phyloP scores from a whole-genome alignment of 2,113 vertebrate species.

The Uria lomvia region DNA sequence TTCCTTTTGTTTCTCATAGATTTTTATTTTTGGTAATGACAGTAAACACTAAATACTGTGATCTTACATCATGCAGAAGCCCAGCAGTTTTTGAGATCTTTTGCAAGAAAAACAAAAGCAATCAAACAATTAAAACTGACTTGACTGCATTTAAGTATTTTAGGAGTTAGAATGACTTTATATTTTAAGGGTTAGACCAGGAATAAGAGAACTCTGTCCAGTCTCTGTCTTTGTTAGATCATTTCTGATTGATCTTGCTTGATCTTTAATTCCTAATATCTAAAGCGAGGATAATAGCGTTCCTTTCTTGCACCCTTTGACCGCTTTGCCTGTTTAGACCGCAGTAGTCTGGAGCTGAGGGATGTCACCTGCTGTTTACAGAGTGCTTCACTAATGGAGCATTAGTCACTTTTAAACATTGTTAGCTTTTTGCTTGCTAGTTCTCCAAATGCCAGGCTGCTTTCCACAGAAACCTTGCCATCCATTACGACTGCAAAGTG shows the following conservation, averaged over 20 bases:
- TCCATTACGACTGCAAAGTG: neutral
- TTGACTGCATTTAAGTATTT: neutral
- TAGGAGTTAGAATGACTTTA: neutral
- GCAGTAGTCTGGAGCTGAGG: too few relatives aligned
- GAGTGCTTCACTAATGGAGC: neutral
- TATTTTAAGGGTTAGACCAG: neutral
- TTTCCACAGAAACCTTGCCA: neutral
- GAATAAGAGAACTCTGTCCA: neutral
- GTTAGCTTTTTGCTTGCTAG: neutral
- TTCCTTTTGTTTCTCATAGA: neutral
- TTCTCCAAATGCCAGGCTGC: neutral
- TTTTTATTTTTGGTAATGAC: neutral
- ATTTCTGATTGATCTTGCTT: neutral
- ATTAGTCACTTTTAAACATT: neutral
- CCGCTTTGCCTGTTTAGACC: neutral
- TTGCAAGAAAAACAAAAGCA: neutral
- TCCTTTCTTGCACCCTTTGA: neutral
- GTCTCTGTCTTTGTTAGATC: neutral
- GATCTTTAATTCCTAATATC: neutral
- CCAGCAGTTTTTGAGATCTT: neutral
- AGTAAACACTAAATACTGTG: neutral
- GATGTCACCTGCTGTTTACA: neutral
- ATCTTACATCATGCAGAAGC: neutral
- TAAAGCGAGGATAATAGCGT: neutral
- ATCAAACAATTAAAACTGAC: neutral